These are phyloP conservation scores for Tiaroga cobitis DNA, from an alignment of 2,797 vertebrate genomes.

Conservation along the genomic window DNA sequence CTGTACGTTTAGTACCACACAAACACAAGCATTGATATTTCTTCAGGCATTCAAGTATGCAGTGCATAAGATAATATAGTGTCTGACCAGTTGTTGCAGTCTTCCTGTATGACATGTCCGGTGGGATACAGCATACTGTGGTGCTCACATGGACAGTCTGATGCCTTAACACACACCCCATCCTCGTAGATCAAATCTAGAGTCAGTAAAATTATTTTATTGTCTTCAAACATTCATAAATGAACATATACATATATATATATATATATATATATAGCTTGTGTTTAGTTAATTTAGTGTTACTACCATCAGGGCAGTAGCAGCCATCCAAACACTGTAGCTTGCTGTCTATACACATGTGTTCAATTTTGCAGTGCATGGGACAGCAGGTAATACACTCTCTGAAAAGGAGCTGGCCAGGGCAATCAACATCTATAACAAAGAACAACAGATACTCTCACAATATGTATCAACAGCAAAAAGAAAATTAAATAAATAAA, in stretches of 20 bases:
- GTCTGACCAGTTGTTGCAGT: constrained; percentile 92
- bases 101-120: constrained; percentile 88
- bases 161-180: constrained; percentile 81
- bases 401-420: constrained; percentile 80
- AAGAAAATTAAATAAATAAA: background rate
- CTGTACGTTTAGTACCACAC: background rate
- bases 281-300: background rate
- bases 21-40: background rate
- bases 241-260: background rate
- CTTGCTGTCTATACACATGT: constrained; percentile 89
- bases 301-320: constrained; percentile 89
- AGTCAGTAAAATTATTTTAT: background rate
- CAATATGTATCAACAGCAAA: background rate
- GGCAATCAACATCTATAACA: constrained; percentile 63
- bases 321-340: constrained; percentile 94
- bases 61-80: background rate
- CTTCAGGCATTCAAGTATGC: background rate
- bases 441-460: constrained; percentile 20
- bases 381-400: constrained; percentile 96
- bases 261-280: background rate
- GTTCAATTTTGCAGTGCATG: constrained; percentile 81
- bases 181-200: constrained; percentile 90
- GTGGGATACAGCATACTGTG: constrained; percentile 82
- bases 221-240: background rate
- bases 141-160: constrained; percentile 93